phyloP scores from a whole-genome alignment of 2,113 vertebrate species.

The Xiphophorus hellerii region DNA sequence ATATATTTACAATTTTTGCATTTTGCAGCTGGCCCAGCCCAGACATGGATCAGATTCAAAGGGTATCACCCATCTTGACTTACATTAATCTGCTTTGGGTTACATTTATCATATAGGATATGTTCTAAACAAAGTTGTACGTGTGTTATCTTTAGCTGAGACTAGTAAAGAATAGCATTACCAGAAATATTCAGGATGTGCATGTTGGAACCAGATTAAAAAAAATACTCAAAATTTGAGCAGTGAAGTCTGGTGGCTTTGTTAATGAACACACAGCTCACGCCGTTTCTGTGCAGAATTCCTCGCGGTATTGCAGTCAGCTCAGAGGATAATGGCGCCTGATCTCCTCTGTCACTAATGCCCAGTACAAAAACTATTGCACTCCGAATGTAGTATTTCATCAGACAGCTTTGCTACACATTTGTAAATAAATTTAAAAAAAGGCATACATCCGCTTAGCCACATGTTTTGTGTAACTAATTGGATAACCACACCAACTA shows the following conservation, averaged over 20 bases:
- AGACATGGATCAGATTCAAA: neutral
- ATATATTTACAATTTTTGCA: no score
- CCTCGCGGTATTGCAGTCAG: constrained; percentile 57
- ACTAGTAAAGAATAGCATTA: constrained; percentile 20
- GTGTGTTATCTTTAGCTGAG: neutral
- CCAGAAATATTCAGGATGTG: constrained; percentile 31
- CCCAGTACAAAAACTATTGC: constrained; percentile 65
- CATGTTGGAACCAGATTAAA: constrained; percentile 25
- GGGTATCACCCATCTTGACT: neutral
- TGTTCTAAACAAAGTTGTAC: constrained; percentile 8
- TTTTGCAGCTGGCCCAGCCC: no score
- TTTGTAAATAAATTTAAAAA: constrained; percentile 30
- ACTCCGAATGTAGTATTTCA: constrained; percentile 69
- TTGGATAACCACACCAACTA: constrained; percentile 81
- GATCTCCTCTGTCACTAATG: constrained; percentile 51
- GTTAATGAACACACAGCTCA: constrained; percentile 54
- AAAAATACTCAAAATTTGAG: constrained; percentile 33
- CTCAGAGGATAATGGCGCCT: constrained; percentile 55
- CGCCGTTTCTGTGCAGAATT: constrained; percentile 39
- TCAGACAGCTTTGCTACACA: constrained; percentile 67
- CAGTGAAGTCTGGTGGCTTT: constrained; percentile 39
- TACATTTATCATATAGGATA: neutral
- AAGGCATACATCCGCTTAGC: constrained; percentile 68
- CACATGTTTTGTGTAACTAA: constrained; percentile 79
- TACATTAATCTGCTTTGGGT: neutral